These are phyloP conservation scores for Pantherophis alleghaniensis DNA, from an alignment of 2,797 vertebrate species.

Conservation along the genomic window DNA sequence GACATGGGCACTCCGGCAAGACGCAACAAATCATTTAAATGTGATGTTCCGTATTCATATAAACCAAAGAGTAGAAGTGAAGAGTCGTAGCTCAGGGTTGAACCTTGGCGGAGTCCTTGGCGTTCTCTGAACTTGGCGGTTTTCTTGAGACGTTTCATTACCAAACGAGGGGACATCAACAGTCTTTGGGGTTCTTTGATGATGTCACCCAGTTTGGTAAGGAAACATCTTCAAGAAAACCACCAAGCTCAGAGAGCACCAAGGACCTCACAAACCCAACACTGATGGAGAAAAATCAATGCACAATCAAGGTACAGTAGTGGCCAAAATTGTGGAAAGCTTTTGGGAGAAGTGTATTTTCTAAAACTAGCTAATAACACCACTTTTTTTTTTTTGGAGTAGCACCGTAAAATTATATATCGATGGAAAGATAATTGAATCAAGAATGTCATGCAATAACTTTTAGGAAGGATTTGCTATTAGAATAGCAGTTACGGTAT, in stretches of 20 bases:
- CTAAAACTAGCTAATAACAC: no score
- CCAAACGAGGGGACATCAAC: neutral
- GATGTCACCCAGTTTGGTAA: neutral
- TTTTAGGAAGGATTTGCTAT: no score
- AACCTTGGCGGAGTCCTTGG: neutral
- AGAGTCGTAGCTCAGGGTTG: neutral
- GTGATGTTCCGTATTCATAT: conserved; percentile 74
- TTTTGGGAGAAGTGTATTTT: no score
- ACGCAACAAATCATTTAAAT: conserved; percentile 76
- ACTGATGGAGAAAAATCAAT: conserved; percentile 83
- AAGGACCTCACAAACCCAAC: neutral
- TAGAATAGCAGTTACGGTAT: no score
- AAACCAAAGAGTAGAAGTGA: conserved; percentile 65
- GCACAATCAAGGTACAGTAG: conserved; percentile 74
- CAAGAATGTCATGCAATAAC: no score
- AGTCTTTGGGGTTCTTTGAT: neutral
- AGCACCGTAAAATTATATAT: no score
- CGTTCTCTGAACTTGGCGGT: neutral
- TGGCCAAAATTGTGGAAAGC: no score
- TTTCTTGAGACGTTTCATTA: neutral
- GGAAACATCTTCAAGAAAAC: neutral
- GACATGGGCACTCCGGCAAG: conserved; percentile 67
- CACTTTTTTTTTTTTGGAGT: no score
- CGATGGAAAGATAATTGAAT: no score
- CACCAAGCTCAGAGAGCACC: neutral